phyloP scores from a whole-genome alignment of 2,113 vertebrate genomes.

The Sula dactylatra region DNA sequence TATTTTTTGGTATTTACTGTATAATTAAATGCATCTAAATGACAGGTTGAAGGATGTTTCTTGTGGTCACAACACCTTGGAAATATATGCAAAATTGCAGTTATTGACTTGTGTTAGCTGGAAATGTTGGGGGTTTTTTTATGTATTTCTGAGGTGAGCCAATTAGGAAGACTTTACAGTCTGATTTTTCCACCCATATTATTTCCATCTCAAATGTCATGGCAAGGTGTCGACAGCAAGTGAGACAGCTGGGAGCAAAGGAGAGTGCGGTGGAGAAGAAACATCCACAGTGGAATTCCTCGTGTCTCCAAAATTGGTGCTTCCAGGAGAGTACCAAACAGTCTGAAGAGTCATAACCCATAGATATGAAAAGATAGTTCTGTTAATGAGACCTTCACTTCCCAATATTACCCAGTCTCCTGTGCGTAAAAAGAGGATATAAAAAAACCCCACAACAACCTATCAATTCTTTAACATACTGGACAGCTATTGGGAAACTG shows the following conservation, averaged over 20 bases:
- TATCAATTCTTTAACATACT: neutral
- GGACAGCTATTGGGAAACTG: neutral
- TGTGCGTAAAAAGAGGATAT: neutral
- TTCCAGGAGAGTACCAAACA: neutral
- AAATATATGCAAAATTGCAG: neutral
- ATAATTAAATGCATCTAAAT: neutral
- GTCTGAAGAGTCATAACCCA: neutral
- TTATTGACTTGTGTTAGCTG: neutral
- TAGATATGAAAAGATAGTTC: neutral
- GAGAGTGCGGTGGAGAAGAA: neutral
- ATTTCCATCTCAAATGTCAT: neutral
- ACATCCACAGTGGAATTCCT: neutral
- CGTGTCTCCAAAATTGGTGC: neutral
- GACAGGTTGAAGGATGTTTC: neutral
- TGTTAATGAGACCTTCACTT: neutral
- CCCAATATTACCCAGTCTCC: neutral
- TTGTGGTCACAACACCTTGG: neutral
- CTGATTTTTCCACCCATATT: neutral
- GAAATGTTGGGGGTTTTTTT: too few species aligned
- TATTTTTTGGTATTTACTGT: neutral
- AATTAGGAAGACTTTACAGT: neutral
- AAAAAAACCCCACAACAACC: rapidly evolving
- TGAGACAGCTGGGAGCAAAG: neutral
- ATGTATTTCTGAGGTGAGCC: neutral
- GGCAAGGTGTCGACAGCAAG: neutral